These are phyloP conservation scores for Phania funesta DNA, from an alignment of 2,888 invertebrate genomes.

Conservation along the genomic window DNA sequence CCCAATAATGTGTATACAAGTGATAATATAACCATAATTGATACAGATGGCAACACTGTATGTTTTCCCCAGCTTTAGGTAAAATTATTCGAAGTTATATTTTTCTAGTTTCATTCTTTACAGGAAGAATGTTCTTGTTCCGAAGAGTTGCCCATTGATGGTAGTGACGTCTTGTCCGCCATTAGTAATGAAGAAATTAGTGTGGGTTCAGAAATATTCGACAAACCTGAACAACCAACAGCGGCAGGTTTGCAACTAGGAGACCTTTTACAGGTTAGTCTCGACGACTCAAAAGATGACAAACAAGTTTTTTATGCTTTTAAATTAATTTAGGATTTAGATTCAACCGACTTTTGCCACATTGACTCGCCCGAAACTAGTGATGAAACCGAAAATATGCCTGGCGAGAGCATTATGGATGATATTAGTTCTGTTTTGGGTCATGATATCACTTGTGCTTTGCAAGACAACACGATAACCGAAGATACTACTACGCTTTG, in stretches of 20 bases:
- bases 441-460: conserved; percentile 85
- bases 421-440: conserved; percentile 88
- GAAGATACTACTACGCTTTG: conserved; percentile 87
- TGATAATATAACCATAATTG: conserved; percentile 85
- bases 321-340: conserved; percentile 77
- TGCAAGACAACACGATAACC: conserved; percentile 86
- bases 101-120: not conserved
- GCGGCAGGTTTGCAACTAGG: conserved; percentile 73
- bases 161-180: conserved; percentile 83
- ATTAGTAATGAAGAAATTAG: conserved; percentile 87
- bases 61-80: conserved; percentile 61
- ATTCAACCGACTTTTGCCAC: conserved; percentile 84
- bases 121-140: conserved; percentile 79
- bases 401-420: conserved; percentile 89
- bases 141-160: conserved; percentile 77
- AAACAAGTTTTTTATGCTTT: not conserved
- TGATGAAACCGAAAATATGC: conserved; percentile 87
- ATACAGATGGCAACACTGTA: conserved; percentile 82
- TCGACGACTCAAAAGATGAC: not conserved
- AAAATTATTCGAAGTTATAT: not conserved
- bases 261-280: conserved; percentile 78
- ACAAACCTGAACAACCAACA: conserved; percentile 76
- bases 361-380: conserved; percentile 92
- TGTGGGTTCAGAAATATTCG: conserved; percentile 85
- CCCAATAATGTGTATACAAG: conserved; percentile 77